phyloP scores from a whole-genome alignment of 1,140 invertebrate genomes.

The Adoxophyes honmai region DNA sequence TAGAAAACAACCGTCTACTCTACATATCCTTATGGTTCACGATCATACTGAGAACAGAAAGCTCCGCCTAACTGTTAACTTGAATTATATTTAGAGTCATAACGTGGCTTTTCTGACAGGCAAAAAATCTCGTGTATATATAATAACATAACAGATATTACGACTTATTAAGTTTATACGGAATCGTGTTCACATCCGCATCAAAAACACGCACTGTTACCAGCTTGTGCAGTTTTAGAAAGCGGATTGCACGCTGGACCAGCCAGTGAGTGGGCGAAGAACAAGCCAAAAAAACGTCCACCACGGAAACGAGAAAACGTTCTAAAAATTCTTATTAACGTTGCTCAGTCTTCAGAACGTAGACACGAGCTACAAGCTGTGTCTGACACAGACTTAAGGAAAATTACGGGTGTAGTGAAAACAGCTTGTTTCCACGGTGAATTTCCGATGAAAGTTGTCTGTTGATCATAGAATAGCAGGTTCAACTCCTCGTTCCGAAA shows the following conservation, averaged over 20 bases:
- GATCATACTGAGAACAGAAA: too few species aligned
- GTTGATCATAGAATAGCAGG: slow-evolving; percentile 40
- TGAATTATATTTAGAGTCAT: too few species aligned
- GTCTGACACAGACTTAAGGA: not conserved
- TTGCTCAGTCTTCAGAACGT: not conserved
- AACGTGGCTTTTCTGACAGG: not conserved
- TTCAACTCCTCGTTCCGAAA: slow-evolving; percentile 52
- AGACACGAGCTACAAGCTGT: not conserved
- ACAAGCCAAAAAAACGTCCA: slow-evolving; percentile 38
- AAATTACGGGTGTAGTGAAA: slow-evolving; percentile 35
- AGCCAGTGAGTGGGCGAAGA: slow-evolving; percentile 46
- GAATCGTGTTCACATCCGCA: slow-evolving; percentile 55
- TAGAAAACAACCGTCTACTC: too few species aligned
- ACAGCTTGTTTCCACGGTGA: slow-evolving; percentile 49
- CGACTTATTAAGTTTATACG: slow-evolving; percentile 35
- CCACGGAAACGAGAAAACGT: slow-evolving; percentile 27
- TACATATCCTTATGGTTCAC: too few species aligned
- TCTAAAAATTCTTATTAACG: slow-evolving; percentile 12
- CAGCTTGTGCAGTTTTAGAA: slow-evolving; percentile 60
- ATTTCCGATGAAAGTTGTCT: slow-evolving; percentile 59
- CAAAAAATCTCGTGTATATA: not conserved
- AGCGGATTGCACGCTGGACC: slow-evolving; percentile 59
- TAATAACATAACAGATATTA: slow-evolving; percentile 22
- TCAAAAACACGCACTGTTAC: slow-evolving; percentile 54
- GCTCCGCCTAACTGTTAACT: too few species aligned